Percentiles rank a stretch among this genome's conserved stretches.
Conservation (phyloP, 2,797 vertebrate genomes). For the Cetoscarus ocellatus region DNA sequence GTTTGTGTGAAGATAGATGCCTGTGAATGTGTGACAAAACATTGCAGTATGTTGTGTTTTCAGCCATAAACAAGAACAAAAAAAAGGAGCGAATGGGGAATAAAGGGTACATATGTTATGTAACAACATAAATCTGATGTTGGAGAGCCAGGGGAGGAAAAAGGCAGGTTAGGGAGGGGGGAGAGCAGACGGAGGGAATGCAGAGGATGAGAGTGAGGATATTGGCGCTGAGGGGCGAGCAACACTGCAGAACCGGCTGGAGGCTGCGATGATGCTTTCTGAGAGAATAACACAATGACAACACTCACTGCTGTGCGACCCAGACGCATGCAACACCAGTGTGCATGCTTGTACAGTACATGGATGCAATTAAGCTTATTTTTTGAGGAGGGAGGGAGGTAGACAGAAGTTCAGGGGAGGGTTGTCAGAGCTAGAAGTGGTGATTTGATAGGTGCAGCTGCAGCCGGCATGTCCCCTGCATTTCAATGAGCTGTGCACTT, state of each 20-base stretch:
- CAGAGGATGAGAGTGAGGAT: slow-evolving; percentile 62
- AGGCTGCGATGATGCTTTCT: slow-evolving; percentile 34
- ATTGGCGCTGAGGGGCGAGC: slow-evolving; percentile 36
- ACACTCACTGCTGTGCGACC: slow-evolving; percentile 28
- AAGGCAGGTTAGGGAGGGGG: slow-evolving; percentile 12
- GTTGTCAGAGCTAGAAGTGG: slow-evolving; percentile 78
- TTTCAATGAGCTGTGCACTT: slow-evolving; percentile 84
- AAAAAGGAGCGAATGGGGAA: slow-evolving; percentile 15
- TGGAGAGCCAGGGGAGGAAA: slow-evolving; percentile 35
- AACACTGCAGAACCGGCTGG: slow-evolving; percentile 59
- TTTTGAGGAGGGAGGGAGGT: slow-evolving; percentile 15
- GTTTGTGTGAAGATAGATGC: slow-evolving; percentile 25
- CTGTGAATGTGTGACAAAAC: slow-evolving; percentile 26
- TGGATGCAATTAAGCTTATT: slow-evolving; percentile 9
- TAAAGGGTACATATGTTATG: slow-evolving; percentile 53
- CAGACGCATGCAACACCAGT: slow-evolving; percentile 22
- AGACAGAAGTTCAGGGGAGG: slow-evolving; percentile 45
- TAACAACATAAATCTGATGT: slow-evolving; percentile 59
- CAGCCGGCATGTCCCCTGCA: slow-evolving; percentile 86
- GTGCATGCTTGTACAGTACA: slow-evolving; percentile 16
- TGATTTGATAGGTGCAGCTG: slow-evolving; percentile 90
- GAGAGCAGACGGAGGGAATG: slow-evolving; percentile 37
- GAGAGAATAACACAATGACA: slow-evolving; percentile 46
- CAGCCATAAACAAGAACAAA: slow-evolving; percentile 34
- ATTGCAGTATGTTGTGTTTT: slow-evolving; percentile 22